Conservation (phyloP, 1,140 invertebrate species). For the Heliconius congener region DNA sequence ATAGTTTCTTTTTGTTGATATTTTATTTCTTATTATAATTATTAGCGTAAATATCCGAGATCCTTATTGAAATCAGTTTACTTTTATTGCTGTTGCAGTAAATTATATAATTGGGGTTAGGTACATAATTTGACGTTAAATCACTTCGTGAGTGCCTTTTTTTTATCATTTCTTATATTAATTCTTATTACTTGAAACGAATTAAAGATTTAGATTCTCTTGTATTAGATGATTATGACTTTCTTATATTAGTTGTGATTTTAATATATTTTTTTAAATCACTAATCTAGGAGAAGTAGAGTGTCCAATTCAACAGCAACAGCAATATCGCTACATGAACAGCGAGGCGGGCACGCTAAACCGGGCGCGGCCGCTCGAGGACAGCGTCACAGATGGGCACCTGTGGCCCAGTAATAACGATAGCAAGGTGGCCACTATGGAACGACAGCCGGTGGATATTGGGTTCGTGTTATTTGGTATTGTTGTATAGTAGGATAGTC, state of each 20-base stretch:
- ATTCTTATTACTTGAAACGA: too few species aligned
- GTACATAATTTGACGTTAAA: too few species aligned
- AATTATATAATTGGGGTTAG: too few species aligned
- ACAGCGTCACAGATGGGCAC: conserved; percentile 72
- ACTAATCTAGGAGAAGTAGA: conserved; percentile 85
- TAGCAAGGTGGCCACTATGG: conserved; percentile 85
- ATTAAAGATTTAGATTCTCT: too few species aligned
- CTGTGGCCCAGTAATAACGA: conserved; percentile 90
- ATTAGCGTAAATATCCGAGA: neutral
- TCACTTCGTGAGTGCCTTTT: too few species aligned
- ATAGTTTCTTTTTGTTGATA: too few species aligned
- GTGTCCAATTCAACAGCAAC: conserved; percentile 84
- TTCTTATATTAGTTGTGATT: too few species aligned
- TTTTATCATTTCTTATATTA: too few species aligned
- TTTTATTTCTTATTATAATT: too few species aligned
- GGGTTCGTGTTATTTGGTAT: conserved; percentile 85
- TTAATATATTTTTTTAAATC: too few species aligned
- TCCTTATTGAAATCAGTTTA: neutral
- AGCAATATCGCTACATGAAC: conserved; percentile 94
- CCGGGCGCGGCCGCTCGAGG: conserved; percentile 68
- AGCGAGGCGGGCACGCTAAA: conserved; percentile 77
- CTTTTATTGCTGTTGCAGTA: too few species aligned
- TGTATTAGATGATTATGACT: too few species aligned
- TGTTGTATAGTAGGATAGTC: neutral
- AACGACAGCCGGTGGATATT: conserved; percentile 90